Evolutionary conservation across 2,113 vertebrate genomes (phyloP), one percentile per base, ranked within the genome.

Genomic region (Solea senegalensis): DNA sequence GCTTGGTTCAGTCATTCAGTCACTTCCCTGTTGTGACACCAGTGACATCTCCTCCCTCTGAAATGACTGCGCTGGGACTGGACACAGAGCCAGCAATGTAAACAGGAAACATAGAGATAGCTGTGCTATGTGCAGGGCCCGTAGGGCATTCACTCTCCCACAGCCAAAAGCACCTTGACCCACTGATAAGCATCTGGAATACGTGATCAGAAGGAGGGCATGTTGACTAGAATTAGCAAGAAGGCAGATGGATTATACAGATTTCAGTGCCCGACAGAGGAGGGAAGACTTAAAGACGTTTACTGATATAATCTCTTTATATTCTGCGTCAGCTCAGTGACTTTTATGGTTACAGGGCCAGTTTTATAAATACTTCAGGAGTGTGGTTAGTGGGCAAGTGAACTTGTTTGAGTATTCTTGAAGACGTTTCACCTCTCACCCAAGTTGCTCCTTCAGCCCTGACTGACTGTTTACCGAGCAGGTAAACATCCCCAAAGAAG

Each of bases 51-150:
- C 53, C 48, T 55, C 14, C 21, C 48, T 69, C 41, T 58, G 50
- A 69, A 54, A 62, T 54, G 59, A 59, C 65, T 21, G 60, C 48
- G 56, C 34, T 14, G 2, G 52, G 41, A 55, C 51, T 43, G 43
- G 62, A 67, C 28, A 10, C 62, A 5, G 16, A 64, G 51, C 14
- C 80, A 65, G 65, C 66, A 64, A 40, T 74, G 81, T 88, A 86
- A 88, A 91, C 88, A 88, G 91, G 88, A 91, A 90, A 76, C 44
- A 52, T 1, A 49, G 72, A 85, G 86, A 88, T 89, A 85, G 76
- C 6, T 66, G 49, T 60, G 84, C 76, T 87, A 84, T 84, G 83
- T 48, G 57, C 82, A 2, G 54, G 6, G 53, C 73, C 76, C 69
- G 74, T 41, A 67, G 82, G 76, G 65, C 88, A 80, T 73, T 85